Base-by-base conservation (phyloP, 2,888 invertebrate species). In the Onchidella celtica region DNA sequence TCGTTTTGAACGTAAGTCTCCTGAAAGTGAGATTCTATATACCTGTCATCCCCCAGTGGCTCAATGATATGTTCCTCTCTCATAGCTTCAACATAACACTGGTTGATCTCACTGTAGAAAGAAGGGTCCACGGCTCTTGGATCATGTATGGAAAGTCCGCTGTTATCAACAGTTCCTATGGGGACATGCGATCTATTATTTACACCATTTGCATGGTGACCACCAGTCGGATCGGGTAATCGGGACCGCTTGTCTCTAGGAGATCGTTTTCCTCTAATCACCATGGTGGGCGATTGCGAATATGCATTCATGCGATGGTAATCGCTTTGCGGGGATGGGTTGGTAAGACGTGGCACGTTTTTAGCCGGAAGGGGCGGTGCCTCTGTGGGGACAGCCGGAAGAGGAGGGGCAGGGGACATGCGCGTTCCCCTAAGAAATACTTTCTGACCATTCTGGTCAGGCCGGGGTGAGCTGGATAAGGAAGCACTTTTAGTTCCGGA, bases 391-490 rank as follows among this genome's bases (percentile, higher is more conserved):
- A 74, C 34, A 9, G 34, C 21, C 34, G 63, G 76, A 24, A 55
- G 55, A 24, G 82, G 69, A 6, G 77, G 40, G 6, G 68, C 59
- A 11, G 77, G 73, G n/a, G 61, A 40, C 27, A 36, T 55, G 3
- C 68, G 40, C 4, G 17, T 27, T 24, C 36, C 47, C 61, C 75
- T 81, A 55, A 80, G 77, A 77, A 84, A 86, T 79, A 86, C 85
- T 14, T 86, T 82, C 63, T 87, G 86, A 6, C 82, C 81, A 82
- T 38, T 84, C 79, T 29, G 79, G 55, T 38, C 78, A 40, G 72
- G 85, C 82, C 11, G 55, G 17, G n/a, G 86, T 82, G 76, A 86
- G 29, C 86, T 83, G 38, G 88, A 87, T 47, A 83, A 86, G n/a
- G 87, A 87, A 14, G 79, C 81, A 24, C 76, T 83, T 72, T 81